These are phyloP conservation scores for Vultur gryphus DNA, from an alignment of 2,797 vertebrate genomes.

Conservation along the genomic window DNA sequence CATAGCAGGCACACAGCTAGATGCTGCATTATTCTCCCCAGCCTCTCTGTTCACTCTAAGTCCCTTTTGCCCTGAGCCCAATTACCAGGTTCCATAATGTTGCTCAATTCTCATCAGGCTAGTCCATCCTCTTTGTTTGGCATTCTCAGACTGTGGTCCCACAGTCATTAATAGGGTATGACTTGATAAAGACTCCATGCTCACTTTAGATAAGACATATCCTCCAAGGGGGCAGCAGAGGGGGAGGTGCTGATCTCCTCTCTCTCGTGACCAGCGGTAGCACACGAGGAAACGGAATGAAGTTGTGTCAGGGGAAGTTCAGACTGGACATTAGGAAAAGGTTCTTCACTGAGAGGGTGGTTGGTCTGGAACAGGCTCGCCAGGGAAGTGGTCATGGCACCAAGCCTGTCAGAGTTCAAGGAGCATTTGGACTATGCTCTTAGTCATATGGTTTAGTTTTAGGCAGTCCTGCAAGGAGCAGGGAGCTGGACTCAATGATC, in stretches of 20 bases:
- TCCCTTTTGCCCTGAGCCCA: neutral
- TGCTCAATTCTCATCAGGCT: neutral
- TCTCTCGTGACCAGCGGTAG: neutral
- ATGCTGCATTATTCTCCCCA: neutral
- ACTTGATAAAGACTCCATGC: neutral
- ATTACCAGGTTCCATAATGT: neutral
- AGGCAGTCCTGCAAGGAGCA: neutral
- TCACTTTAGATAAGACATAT: neutral
- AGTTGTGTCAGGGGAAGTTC: neutral
- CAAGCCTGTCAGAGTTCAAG: neutral
- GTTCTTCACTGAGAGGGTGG: neutral
- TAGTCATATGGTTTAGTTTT: neutral
- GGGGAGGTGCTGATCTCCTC: neutral
- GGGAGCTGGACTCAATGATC: neutral
- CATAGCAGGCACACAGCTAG: neutral
- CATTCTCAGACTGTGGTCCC: neutral
- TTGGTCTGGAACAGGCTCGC: neutral
- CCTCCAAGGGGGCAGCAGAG: neutral
- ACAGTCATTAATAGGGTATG: neutral
- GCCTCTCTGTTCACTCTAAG: neutral
- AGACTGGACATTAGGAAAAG: neutral
- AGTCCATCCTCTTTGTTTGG: neutral
- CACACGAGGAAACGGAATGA: neutral
- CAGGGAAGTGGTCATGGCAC: neutral
- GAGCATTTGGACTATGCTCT: accelerated